These are phyloP conservation scores for Pyrgilauda ruficollis DNA, from an alignment of 2,113 vertebrate species.

Conservation along the genomic window DNA sequence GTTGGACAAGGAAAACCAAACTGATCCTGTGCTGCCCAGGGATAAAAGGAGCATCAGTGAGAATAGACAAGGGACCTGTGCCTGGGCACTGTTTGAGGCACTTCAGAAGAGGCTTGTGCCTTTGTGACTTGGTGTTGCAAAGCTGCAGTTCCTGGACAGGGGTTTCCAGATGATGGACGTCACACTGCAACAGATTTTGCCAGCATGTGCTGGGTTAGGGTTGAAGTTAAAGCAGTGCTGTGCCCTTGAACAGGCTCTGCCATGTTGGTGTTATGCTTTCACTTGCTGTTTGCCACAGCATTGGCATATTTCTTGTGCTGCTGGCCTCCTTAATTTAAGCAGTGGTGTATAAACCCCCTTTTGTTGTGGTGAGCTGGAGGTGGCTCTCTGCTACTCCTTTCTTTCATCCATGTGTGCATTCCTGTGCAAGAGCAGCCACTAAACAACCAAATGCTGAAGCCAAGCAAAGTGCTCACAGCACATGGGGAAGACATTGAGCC, in stretches of 20 bases:
- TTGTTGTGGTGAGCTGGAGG: background rate
- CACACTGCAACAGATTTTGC: background rate
- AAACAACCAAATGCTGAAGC: background rate
- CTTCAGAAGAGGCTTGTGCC: background rate
- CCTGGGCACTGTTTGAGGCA: background rate
- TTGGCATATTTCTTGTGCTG: background rate
- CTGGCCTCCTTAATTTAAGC: background rate
- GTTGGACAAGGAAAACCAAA: background rate
- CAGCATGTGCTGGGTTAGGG: background rate
- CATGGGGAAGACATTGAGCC: rapidly evolving
- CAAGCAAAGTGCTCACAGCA: background rate
- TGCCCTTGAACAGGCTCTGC: background rate
- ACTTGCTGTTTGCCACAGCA: background rate
- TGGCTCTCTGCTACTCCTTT: background rate
- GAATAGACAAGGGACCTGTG: background rate
- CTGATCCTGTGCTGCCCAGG: background rate
- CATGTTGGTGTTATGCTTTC: background rate
- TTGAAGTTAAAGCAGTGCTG: background rate
- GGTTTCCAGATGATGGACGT: background rate
- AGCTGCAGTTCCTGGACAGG: background rate
- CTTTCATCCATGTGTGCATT: background rate
- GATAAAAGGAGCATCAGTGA: rapidly evolving
- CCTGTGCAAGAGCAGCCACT: background rate
- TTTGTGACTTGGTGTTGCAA: rapidly evolving
- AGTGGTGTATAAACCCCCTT: background rate